Conservation (phyloP, 2,888 invertebrate species). For the Cryptus armator region DNA sequence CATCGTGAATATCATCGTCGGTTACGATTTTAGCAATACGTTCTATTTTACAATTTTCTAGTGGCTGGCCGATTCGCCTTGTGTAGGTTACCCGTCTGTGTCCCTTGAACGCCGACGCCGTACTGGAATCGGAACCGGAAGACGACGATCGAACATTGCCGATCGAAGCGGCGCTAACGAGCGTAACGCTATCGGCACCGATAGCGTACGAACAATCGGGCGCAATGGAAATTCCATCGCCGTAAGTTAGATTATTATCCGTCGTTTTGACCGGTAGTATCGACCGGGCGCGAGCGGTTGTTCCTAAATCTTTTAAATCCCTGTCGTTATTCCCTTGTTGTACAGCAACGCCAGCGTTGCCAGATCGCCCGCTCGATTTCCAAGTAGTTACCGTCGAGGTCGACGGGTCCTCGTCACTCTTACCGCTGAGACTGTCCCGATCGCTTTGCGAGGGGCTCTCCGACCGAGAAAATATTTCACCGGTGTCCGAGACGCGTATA, state of each 20-base stretch:
- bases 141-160: slow-evolving; percentile 59
- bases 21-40: slow-evolving; percentile 11
- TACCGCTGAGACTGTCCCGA: slow-evolving; percentile 54
- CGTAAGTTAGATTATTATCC: slow-evolving; percentile 35
- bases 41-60: slow-evolving; percentile 54
- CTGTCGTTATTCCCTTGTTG: slow-evolving; percentile 31
- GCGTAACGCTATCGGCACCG: slow-evolving; percentile 71
- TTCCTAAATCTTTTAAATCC: slow-evolving; percentile 46
- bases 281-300: background rate
- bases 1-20: slow-evolving; percentile 34
- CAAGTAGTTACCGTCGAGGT: slow-evolving; percentile 36
- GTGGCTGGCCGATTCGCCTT: slow-evolving; percentile 39
- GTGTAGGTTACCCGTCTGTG: slow-evolving; percentile 47
- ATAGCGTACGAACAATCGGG: slow-evolving; percentile 34
- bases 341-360: slow-evolving; percentile 64
- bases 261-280: background rate
- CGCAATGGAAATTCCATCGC: slow-evolving; percentile 13
- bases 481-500: background rate
- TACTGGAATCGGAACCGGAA: slow-evolving; percentile 29
- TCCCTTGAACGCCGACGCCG: slow-evolving; percentile 40
- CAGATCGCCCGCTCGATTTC: slow-evolving; percentile 6
- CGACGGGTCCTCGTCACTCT: slow-evolving; percentile 50
- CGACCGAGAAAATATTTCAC: slow-evolving; percentile 9
- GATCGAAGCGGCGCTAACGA: slow-evolving; percentile 66
- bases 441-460: slow-evolving; percentile 43